Conservation (phyloP, 2,888 invertebrate genomes). For the Nemoura dubitans region DNA sequence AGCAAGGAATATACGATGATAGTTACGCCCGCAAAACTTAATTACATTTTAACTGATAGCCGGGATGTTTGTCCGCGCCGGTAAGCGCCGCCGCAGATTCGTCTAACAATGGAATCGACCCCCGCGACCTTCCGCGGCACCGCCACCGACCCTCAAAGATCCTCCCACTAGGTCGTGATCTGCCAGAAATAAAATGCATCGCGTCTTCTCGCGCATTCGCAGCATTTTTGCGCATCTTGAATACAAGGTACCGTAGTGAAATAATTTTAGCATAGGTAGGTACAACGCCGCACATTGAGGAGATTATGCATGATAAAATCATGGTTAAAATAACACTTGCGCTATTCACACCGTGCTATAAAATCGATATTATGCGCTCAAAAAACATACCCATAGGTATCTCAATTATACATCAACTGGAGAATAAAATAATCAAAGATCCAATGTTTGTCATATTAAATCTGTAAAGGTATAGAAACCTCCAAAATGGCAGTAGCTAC, state of each 20-base stretch:
- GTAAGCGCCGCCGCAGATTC: background rate
- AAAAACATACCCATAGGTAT: background rate
- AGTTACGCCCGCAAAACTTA: constrained; percentile 43
- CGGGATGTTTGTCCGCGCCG: background rate
- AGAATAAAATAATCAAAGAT: too few species aligned
- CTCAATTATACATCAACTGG: too few species aligned
- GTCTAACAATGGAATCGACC: constrained; percentile 31
- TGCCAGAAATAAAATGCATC: background rate
- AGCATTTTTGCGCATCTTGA: background rate
- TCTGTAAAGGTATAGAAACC: too few species aligned
- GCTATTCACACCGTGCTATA: background rate
- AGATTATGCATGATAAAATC: constrained; percentile 13
- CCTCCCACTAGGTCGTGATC: constrained; percentile 15
- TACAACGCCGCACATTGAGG: background rate
- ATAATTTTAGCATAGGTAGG: constrained; percentile 10
- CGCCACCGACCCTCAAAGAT: background rate
- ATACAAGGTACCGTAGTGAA: background rate
- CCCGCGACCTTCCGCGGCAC: background rate
- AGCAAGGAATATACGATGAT: background rate
- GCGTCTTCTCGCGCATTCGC: background rate
- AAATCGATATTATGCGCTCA: constrained; percentile 1
- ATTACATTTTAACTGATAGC: constrained; percentile 40
- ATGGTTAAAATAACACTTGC: background rate
- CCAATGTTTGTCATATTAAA: too few species aligned
- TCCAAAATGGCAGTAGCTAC: too few species aligned